Conservation (phyloP, 2,888 invertebrate genomes). For the Heteromurus nitidus region DNA sequence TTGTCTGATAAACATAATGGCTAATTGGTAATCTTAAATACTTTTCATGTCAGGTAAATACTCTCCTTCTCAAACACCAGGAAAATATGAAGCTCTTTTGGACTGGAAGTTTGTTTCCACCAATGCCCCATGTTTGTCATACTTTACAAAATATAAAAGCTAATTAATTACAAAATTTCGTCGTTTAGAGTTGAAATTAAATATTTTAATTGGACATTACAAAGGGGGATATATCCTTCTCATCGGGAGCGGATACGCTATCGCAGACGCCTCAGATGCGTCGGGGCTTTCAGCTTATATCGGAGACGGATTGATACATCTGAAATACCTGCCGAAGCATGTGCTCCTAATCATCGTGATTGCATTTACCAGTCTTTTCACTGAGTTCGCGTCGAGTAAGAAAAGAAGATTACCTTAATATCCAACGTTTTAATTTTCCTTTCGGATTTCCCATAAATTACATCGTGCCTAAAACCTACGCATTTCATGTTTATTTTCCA, state of each 20-base stretch:
- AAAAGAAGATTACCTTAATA: neutral
- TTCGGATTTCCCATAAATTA: too few relatives aligned
- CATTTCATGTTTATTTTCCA: slow-evolving; percentile 14
- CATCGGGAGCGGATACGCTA: slow-evolving; percentile 65
- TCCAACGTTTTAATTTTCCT: too few relatives aligned
- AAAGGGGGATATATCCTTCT: slow-evolving; percentile 66
- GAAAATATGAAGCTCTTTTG: slow-evolving; percentile 61
- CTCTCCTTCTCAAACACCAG: too few relatives aligned
- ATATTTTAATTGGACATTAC: too few relatives aligned
- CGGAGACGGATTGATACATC: slow-evolving; percentile 17
- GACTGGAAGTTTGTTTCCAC: slow-evolving; percentile 69
- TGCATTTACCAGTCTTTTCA: slow-evolving; percentile 51
- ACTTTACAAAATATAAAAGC: neutral
- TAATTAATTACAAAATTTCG: too few relatives aligned
- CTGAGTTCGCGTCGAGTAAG: slow-evolving; percentile 66
- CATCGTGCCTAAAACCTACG: neutral
- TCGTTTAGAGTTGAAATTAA: too few relatives aligned
- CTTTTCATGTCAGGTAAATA: too few relatives aligned
- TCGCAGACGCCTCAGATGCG: slow-evolving; percentile 54
- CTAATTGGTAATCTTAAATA: too few relatives aligned
- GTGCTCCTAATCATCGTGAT: slow-evolving; percentile 51
- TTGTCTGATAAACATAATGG: too few relatives aligned
- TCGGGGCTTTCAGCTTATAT: slow-evolving; percentile 50
- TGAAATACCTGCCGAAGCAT: slow-evolving; percentile 13
- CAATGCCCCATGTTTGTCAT: slow-evolving; percentile 58